Conservation (phyloP, 2,888 invertebrate genomes). For the Hetaerina titia region DNA sequence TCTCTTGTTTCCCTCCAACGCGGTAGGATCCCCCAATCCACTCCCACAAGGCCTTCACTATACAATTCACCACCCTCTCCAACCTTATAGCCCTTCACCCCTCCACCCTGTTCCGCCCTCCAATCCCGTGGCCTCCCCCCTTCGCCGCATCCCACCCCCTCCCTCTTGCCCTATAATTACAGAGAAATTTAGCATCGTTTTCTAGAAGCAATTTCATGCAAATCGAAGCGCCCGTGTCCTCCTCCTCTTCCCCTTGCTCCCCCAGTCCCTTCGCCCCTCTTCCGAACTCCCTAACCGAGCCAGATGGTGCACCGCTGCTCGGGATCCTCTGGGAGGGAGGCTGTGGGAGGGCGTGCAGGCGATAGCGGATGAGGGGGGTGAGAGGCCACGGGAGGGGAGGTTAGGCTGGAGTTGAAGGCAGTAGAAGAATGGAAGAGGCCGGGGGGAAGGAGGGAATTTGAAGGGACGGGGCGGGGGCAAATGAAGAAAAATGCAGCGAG, state of each 20-base stretch:
- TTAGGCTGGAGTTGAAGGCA: not conserved
- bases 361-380: not conserved
- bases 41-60: not conserved
- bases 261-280: not conserved
- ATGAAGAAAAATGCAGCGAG: conserved; percentile 64
- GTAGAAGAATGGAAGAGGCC: conserved; percentile 18
- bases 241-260: not conserved
- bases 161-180: conserved; percentile 59
- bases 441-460: not conserved
- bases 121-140: not conserved
- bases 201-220: conserved; percentile 70
- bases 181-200: conserved; percentile 64
- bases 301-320: conserved; percentile 51
- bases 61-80: not conserved
- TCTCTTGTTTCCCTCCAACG: not conserved
- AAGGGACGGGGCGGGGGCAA: not conserved
- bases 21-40: not conserved
- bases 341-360: not conserved
- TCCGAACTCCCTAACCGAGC: not conserved
- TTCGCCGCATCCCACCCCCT: not conserved
- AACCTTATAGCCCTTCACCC: not conserved
- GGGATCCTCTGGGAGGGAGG: not conserved
- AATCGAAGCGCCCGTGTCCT: conserved; percentile 68
- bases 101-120: not conserved
- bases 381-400: not conserved